phyloP scores from a whole-genome alignment of 2,113 vertebrate species.

The Tragulus kanchil region DNA sequence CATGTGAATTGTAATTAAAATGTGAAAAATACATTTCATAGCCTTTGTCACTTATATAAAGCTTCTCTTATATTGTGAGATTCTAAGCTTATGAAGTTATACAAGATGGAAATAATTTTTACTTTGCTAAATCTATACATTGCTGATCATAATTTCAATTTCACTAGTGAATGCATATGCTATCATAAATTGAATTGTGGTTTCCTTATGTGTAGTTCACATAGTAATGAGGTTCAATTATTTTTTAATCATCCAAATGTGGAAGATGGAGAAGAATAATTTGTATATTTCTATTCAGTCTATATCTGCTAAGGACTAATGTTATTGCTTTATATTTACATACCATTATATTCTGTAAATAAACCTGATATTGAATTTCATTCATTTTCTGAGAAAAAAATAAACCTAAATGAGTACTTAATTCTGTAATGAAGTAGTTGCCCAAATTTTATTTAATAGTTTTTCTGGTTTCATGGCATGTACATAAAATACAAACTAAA shows the following conservation, averaged over 20 bases:
- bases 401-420: background rate
- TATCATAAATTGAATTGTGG: slow-evolving; percentile 25
- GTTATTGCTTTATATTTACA: slow-evolving; percentile 21
- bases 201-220: slow-evolving; percentile 39
- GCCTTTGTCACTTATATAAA: slow-evolving; percentile 67
- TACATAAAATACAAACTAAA: slow-evolving; percentile 11
- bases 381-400: slow-evolving; percentile 27
- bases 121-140: slow-evolving; percentile 29
- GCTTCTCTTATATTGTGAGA: slow-evolving; percentile 53
- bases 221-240: slow-evolving; percentile 65
- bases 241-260: slow-evolving; percentile 58
- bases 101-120: slow-evolving; percentile 46
- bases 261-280: slow-evolving; percentile 50
- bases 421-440: background rate
- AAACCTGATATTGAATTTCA: background rate
- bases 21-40: slow-evolving; percentile 58
- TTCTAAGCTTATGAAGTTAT: slow-evolving; percentile 48
- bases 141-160: slow-evolving; percentile 43
- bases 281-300: slow-evolving; percentile 20
- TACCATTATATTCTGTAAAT: background rate
- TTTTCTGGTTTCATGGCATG: background rate
- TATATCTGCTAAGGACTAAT: background rate
- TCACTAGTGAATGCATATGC: background rate
- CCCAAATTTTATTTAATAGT: slow-evolving; percentile 2
- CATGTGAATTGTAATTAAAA: slow-evolving; percentile 79